phyloP scores from a whole-genome alignment of 2,888 invertebrate species.

The Pinctada fucata region DNA sequence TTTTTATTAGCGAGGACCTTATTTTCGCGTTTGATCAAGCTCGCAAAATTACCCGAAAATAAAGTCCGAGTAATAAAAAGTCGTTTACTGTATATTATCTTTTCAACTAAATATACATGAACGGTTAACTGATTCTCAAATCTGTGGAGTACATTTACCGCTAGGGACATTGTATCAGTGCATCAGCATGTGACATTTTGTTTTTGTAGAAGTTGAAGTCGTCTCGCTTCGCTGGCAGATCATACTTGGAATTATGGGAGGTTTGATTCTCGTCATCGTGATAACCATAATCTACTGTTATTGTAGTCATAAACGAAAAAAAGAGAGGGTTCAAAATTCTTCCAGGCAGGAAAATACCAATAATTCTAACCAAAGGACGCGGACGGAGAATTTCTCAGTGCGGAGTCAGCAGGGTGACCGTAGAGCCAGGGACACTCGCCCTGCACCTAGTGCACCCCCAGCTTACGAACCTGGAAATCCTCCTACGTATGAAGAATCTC shows the following conservation, averaged over 20 bases:
- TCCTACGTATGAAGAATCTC: background rate
- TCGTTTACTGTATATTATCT: too few species aligned
- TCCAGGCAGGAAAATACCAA: background rate
- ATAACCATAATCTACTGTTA: slow-evolving; percentile 12
- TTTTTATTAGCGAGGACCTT: too few species aligned
- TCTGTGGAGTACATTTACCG: too few species aligned
- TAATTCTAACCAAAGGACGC: background rate
- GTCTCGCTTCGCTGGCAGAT: slow-evolving; percentile 29
- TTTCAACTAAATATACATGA: too few species aligned
- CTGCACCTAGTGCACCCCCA: background rate
- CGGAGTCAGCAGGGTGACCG: background rate
- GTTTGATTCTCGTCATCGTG: slow-evolving; percentile 18
- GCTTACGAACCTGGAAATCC: background rate
- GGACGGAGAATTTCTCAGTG: background rate
- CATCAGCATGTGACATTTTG: background rate
- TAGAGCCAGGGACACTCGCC: background rate
- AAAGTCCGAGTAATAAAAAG: too few species aligned
- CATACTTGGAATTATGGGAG: slow-evolving; percentile 19
- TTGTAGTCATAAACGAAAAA: too few species aligned
- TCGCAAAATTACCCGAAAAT: too few species aligned
- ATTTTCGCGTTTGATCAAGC: too few species aligned
- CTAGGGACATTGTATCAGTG: too few species aligned
- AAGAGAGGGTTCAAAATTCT: background rate
- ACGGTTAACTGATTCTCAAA: too few species aligned
- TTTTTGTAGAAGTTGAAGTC: slow-evolving; percentile 19